phyloP scores from a whole-genome alignment of 35 echinoderm and acorn worm genomes.

The Stichopus chloronotus region DNA sequence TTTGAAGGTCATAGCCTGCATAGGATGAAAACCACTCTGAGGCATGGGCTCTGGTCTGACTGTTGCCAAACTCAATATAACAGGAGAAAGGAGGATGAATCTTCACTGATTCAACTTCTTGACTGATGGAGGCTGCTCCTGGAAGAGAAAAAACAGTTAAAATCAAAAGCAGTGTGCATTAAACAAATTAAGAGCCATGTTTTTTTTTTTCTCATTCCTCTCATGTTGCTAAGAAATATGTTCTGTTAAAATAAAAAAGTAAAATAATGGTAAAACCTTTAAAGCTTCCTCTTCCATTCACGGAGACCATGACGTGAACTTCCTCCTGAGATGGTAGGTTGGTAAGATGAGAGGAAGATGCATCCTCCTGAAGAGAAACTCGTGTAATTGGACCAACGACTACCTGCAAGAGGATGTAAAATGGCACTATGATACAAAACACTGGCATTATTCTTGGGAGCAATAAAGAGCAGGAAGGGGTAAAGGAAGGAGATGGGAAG shows the following conservation, averaged over 20 bases:
- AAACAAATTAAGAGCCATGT: no score
- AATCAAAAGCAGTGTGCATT: no score
- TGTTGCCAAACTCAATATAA: slow-evolving; percentile 24
- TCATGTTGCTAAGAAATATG: no score
- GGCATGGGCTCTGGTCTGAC: neutral
- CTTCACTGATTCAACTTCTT: neutral
- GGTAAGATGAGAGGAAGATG: slow-evolving; percentile 8
- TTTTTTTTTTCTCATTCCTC: no score
- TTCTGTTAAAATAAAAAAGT: no score
- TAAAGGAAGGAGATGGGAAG: neutral
- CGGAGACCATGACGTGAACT: slow-evolving; percentile 8
- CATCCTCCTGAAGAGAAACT: slow-evolving; percentile 44
- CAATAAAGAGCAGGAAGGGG: no score
- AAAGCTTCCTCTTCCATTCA: slow-evolving; percentile 47
- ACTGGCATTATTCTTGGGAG: neutral
- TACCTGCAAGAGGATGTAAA: neutral
- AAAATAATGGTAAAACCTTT: neutral
- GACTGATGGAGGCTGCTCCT: neutral
- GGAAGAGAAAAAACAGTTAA: neutral
- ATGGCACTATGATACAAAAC: neutral
- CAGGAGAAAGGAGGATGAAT: slow-evolving; percentile 37
- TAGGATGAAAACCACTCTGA: slow-evolving; percentile 26
- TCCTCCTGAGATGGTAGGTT: slow-evolving; percentile 33
- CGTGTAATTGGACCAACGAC: slow-evolving; percentile 40
- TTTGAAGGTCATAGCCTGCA: slow-evolving; percentile 36